phyloP scores from a whole-genome alignment of 1,140 invertebrate species.

The Carposina sasakii region DNA sequence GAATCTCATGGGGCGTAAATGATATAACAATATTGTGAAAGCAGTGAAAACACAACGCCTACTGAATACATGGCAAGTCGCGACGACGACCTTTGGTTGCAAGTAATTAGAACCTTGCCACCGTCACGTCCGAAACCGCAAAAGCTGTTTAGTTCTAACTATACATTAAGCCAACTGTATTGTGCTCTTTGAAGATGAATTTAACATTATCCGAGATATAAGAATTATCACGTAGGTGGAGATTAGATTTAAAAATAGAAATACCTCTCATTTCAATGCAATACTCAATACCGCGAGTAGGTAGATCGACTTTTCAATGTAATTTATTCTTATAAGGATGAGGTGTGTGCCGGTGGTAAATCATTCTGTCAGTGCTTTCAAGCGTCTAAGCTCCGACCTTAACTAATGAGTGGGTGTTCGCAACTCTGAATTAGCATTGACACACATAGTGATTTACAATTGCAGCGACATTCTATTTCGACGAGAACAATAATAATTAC shows the following conservation, averaged over 20 bases:
- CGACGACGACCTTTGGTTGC: too few relatives aligned
- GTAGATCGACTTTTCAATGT: too few relatives aligned
- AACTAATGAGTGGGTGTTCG: slow-evolving; percentile 39
- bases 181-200: too few relatives aligned
- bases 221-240: too few relatives aligned
- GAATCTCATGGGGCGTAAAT: slow-evolving; percentile 43
- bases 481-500: slow-evolving; percentile 32
- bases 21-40: slow-evolving; percentile 51
- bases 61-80: not conserved
- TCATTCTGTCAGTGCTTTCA: slow-evolving; percentile 36
- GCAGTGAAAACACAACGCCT: slow-evolving; percentile 25
- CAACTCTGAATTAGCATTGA: slow-evolving; percentile 51
- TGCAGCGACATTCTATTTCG: slow-evolving; percentile 38
- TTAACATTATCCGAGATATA: too few relatives aligned
- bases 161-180: too few relatives aligned
- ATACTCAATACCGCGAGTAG: too few relatives aligned
- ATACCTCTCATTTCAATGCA: too few relatives aligned
- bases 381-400: slow-evolving; percentile 40
- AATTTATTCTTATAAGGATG: slow-evolving; percentile 14
- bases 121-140: too few relatives aligned
- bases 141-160: too few relatives aligned
- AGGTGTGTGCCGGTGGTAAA: slow-evolving; percentile 7
- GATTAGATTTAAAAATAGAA: too few relatives aligned
- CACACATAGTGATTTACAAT: slow-evolving; percentile 43
- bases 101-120: too few relatives aligned